Conservation (phyloP, 2,797 vertebrate species). For the Tarsius wallacei region DNA sequence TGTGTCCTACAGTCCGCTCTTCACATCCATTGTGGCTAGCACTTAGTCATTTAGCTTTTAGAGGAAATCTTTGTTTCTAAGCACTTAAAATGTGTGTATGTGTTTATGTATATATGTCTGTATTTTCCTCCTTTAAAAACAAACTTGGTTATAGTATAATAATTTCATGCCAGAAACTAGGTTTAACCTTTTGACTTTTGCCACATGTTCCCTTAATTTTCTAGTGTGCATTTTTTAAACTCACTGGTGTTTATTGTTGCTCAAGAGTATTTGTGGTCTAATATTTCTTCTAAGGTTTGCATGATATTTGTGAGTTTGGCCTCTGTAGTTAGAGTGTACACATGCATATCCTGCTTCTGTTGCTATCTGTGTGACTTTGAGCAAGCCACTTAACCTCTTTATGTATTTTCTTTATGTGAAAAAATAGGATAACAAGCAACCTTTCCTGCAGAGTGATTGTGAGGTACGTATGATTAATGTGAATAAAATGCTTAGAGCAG, state of each 20-base stretch:
- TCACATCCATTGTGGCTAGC: not conserved
- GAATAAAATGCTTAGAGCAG: not conserved
- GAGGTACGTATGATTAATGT: not conserved
- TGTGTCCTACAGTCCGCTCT: not conserved
- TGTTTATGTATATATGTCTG: not conserved
- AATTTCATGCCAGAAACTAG: slow-evolving; percentile 36
- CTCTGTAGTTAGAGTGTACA: slow-evolving; percentile 12
- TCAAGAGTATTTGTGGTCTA: slow-evolving; percentile 32
- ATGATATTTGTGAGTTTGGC: slow-evolving; percentile 16
- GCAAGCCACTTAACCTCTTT: not conserved
- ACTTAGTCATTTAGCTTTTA: slow-evolving; percentile 46
- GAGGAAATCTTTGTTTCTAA: not conserved
- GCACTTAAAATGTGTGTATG: not conserved
- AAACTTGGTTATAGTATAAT: not conserved
- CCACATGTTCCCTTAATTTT: slow-evolving; percentile 11
- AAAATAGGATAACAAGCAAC: not conserved
- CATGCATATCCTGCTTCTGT: not conserved
- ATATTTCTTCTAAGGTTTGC: slow-evolving; percentile 42
- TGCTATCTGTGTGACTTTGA: slow-evolving; percentile 32
- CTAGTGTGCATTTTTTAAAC: not conserved
- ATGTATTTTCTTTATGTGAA: slow-evolving; percentile 43
- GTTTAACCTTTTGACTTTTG: slow-evolving; percentile 32
- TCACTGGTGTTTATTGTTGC: slow-evolving; percentile 40
- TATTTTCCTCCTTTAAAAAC: not conserved
- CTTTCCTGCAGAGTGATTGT: not conserved